Evolutionary conservation across 2,888 invertebrate species (phyloP).

Genomic region (Tenthredo livida): DNA sequence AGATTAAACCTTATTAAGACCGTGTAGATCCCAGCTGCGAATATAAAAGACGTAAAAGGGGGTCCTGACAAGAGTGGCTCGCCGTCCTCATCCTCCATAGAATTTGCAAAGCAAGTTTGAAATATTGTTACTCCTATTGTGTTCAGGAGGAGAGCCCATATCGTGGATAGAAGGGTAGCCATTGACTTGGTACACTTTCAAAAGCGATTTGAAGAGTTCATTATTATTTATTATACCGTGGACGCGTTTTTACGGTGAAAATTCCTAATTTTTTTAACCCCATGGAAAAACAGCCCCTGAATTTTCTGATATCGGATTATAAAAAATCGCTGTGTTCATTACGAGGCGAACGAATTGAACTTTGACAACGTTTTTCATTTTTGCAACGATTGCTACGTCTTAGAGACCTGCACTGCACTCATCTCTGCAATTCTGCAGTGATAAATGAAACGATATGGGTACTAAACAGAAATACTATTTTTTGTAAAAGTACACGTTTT

Average conservation of each 20-base stretch:
- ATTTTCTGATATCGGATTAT: background rate
- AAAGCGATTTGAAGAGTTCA: background rate
- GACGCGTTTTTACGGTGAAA: background rate
- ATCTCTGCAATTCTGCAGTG: too few relatives aligned
- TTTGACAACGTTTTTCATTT: background rate
- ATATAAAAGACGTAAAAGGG: conserved; percentile 66
- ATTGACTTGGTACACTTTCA: conserved; percentile 59
- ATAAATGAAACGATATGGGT: background rate
- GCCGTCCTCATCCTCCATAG: conserved; percentile 68
- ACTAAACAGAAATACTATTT: too few relatives aligned
- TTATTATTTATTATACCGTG: background rate
- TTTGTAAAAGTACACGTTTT: background rate
- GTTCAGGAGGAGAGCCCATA: conserved; percentile 70
- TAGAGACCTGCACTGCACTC: too few relatives aligned
- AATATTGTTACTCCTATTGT: conserved; percentile 65
- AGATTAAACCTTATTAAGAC: conserved; percentile 64
- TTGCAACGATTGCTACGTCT: background rate
- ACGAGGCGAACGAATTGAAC: background rate
- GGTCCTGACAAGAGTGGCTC: conserved; percentile 65
- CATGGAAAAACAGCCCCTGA: background rate
- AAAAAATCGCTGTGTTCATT: background rate
- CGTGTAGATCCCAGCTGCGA: conserved; percentile 67
- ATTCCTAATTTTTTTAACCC: background rate
- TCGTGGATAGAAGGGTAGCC: conserved; percentile 67
- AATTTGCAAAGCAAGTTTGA: conserved; percentile 68